Base-by-base conservation (phyloP, 2,888 invertebrate genomes). In the Drosophila melanosoma region DNA sequence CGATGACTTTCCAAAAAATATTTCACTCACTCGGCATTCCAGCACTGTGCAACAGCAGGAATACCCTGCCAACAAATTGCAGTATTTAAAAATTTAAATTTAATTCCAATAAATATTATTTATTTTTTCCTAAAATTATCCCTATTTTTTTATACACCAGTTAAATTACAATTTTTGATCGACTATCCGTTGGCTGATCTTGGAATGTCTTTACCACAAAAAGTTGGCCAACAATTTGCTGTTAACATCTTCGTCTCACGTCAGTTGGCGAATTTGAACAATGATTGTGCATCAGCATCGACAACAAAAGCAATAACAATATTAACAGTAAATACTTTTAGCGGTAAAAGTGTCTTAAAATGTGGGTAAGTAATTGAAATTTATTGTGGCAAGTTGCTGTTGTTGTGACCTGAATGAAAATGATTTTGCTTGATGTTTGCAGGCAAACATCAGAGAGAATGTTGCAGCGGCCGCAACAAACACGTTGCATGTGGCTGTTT, bases 331-430 rank as follows among this genome's bases (percentile, higher is more conserved):
- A 79, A 89, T 87, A 83, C 79, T 87, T 83, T 81, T 74, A 76
- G 77, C 87, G 84, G 87, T 90, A 90, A 90, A 89, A 90, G 90
- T 88, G 90, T 83, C 83, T 83, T 87, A 87, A 90, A 91, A 83
- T 89, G 90, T 90, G 65, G 79, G 59, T 68, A 79, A 82, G 85
- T 84, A 91, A 91, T 91, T 90, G 89, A 91, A 91, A 91, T 91
- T 91, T 90, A 91, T 91, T 83, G 91, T 82, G 91, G 77, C 84
- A 79, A 79, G 82, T 80, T 49, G 49, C 2, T 51, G 51, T 11
- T 51, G 26, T 12, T 29, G 57, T 57, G 74, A 78, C 85, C 76
- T 69, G 68, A 79, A 58, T 76, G 38, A 56, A 53, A 56, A 61
- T 79, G 68, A 76, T 77, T 70, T 71, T 76, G 77, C 57, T 78